These are phyloP conservation scores for Trisateles emortualis DNA, from an alignment of 2,888 invertebrate species.

Conservation along the genomic window DNA sequence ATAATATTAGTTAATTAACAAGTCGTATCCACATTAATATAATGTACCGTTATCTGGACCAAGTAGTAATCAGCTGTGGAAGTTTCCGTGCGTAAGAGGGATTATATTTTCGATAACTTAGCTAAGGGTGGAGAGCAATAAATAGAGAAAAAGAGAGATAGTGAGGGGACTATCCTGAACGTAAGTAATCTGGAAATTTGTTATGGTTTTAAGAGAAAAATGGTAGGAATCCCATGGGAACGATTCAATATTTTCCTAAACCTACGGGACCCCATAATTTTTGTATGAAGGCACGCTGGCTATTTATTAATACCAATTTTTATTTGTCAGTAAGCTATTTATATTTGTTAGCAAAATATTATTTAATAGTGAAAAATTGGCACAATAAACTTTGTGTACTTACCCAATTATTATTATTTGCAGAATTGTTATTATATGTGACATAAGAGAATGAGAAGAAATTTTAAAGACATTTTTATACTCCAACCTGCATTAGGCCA, in stretches of 20 bases:
- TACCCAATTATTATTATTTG: too few relatives aligned
- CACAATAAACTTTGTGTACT: too few relatives aligned
- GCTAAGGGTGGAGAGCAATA: slow-evolving; percentile 81
- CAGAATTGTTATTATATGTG: too few relatives aligned
- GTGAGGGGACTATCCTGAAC: slow-evolving; percentile 62
- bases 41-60: slow-evolving; percentile 66
- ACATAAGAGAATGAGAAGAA: too few relatives aligned
- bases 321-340: slow-evolving; percentile 20
- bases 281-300: slow-evolving; percentile 35
- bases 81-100: slow-evolving; percentile 82
- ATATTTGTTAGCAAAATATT: slow-evolving; percentile 7
- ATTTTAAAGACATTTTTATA: too few relatives aligned
- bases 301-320: slow-evolving; percentile 46
- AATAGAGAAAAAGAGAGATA: slow-evolving; percentile 76
- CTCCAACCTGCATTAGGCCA: too few relatives aligned
- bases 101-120: slow-evolving; percentile 86
- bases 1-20: background rate
- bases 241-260: slow-evolving; percentile 63
- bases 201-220: slow-evolving; percentile 82
- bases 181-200: slow-evolving; percentile 83
- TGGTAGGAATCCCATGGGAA: slow-evolving; percentile 73
- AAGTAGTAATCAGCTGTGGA: slow-evolving; percentile 83
- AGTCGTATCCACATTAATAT: slow-evolving; percentile 58
- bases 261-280: slow-evolving; percentile 37
- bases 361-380: background rate